Base-by-base conservation (phyloP, 2,113 vertebrate genomes). In the Leptobrachium leishanense region DNA sequence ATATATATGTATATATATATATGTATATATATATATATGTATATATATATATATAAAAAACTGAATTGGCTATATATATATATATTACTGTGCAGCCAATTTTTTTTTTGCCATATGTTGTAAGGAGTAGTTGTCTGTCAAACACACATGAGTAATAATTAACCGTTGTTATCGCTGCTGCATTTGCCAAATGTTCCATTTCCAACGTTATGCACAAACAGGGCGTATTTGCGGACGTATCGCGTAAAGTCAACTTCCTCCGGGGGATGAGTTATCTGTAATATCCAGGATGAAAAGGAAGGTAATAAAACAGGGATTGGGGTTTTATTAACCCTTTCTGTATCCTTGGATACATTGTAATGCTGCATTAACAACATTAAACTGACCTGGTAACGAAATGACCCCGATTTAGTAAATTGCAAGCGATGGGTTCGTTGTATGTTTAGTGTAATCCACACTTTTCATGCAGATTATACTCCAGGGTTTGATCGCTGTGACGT, bases 111-210 rank as follows among this genome's bases (percentile, higher is more conserved):
- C 46, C 46, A 5, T 50, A 4, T 50, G 46, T 69, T 57, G 3
- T 53, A 44, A 12, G 55, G 67, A 3, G n/a, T 43, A 63, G 31
- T 20, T 20, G 20, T 31, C 20, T 46, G 68, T 8, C 40, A n/a
- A 11, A 40, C 13, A 2, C 7, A 31, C 41, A 7, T 40, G 12
- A 72, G 41, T 69, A 77, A 77, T 77, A 72, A 79, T 72, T 79
- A 65, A 72, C 76, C 68, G 20, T 43, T 54, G 39, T 72, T 79
- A 79, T 72, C 68, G 64, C 15, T 65, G 8, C 6, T 72, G 7
- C 40, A 20, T 54, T 55, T 54, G 68, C 63, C 69, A 72, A 43
- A 59, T 71, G 76, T 40, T 64, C 68, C 15, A 64, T 8, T 53
- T 5, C 76, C 72, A 79, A 79, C 62, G 72, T 44, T n/a, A 6